Conservation (phyloP, 2,113 vertebrate species). For the Gopherus flavomarginatus region DNA sequence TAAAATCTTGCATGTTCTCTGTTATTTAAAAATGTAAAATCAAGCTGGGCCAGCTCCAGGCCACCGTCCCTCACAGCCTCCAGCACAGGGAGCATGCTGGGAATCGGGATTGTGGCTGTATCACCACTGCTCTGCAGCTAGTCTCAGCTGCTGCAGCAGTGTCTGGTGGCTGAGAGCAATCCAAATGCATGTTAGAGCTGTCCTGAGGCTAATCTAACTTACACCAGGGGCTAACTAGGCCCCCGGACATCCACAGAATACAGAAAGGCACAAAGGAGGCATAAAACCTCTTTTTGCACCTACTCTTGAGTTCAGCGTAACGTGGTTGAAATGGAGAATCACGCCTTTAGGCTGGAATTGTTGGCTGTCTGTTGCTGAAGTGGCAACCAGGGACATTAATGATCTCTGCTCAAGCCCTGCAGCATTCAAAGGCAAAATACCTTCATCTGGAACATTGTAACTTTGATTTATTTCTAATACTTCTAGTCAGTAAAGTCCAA, state of each 20-base stretch:
- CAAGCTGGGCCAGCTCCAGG: neutral
- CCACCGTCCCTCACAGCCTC: neutral
- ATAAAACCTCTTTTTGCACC: neutral
- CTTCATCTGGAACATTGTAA: constrained; percentile 14
- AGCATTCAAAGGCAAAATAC: constrained; percentile 23
- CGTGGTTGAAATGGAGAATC: neutral
- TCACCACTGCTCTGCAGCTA: neutral
- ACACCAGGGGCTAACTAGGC: neutral
- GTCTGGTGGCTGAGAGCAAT: neutral
- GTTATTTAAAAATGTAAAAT: neutral
- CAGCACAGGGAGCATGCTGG: neutral
- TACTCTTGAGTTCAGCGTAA: neutral
- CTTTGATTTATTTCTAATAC: constrained; percentile 32
- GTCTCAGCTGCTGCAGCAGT: neutral
- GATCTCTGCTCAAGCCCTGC: neutral
- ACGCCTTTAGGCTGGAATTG: neutral
- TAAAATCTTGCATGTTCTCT: neutral
- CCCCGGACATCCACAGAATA: neutral
- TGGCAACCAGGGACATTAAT: constrained; percentile 16
- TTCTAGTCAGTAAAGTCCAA: constrained; percentile 22
- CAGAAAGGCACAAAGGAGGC: neutral
- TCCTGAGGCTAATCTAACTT: neutral
- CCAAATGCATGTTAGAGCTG: neutral
- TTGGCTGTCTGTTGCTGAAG: neutral
- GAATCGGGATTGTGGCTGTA: neutral